Conservation (phyloP, 30 jellyfish, hydroid and myxozoan species). For the Mastigias papua region DNA sequence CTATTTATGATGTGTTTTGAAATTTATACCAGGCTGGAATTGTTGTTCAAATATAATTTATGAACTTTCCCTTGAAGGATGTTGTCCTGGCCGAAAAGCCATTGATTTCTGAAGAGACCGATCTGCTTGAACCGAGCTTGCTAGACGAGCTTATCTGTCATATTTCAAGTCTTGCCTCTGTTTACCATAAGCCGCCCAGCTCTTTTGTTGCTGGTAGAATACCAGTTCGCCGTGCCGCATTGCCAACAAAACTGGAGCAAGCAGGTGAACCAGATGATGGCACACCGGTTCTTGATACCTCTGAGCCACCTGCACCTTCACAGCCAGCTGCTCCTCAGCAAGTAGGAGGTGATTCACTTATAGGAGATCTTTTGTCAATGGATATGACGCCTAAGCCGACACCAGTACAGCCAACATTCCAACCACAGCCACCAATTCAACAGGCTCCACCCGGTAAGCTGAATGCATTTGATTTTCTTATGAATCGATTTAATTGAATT, state of each 20-base stretch:
- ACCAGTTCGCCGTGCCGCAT: slow-evolving; percentile 91
- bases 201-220: slow-evolving; percentile 96
- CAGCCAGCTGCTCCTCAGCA: slow-evolving; percentile 81
- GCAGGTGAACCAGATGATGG: slow-evolving; percentile 79
- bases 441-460: slow-evolving; percentile 64
- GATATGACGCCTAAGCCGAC: slow-evolving; percentile 54
- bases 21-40: no score
- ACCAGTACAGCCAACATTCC: slow-evolving; percentile 71
- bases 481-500: neutral
- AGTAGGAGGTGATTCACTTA: slow-evolving; percentile 68
- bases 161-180: slow-evolving; percentile 95
- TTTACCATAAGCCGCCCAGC: slow-evolving; percentile 97
- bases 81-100: slow-evolving; percentile 99
- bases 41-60: no score
- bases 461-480: neutral
- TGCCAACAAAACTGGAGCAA: slow-evolving; percentile 76
- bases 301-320: slow-evolving; percentile 74
- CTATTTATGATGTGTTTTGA: no score
- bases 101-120: slow-evolving; percentile 96
- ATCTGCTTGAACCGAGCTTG: slow-evolving; percentile 90
- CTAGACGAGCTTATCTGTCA: slow-evolving; percentile 97
- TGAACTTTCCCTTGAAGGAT: slow-evolving; percentile 50
- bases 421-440: slow-evolving; percentile 76
- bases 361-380: slow-evolving; percentile 78
- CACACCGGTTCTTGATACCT: slow-evolving; percentile 65